Evolutionary conservation across 2,797 vertebrate species (phyloP).

Genomic region (Gadopsis marmoratus): DNA sequence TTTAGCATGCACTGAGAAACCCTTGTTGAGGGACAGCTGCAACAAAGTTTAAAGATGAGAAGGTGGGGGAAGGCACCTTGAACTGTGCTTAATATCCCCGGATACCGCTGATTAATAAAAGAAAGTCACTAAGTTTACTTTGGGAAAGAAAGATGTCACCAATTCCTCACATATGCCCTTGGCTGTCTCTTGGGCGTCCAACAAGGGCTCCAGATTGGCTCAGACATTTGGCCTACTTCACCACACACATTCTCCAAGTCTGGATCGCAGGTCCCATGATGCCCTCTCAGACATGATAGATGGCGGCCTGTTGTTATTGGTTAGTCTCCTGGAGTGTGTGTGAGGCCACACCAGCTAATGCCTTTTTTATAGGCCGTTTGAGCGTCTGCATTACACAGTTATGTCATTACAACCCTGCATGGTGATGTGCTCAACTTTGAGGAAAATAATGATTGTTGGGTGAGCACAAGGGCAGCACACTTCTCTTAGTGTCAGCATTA

Average conservation of each 20-base stretch:
- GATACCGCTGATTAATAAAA: slow-evolving; percentile 11
- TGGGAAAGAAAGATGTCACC: slow-evolving; percentile 24
- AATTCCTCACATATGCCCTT: slow-evolving; percentile 39
- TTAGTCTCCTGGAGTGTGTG: slow-evolving; percentile 37
- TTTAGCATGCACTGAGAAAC: background rate
- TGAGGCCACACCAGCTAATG: slow-evolving; percentile 62
- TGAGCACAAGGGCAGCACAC: slow-evolving; percentile 56
- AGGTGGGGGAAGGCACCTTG: background rate
- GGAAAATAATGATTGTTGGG: slow-evolving; percentile 44
- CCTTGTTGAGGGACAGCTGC: background rate
- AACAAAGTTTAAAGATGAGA: background rate
- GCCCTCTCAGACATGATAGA: slow-evolving; percentile 53
- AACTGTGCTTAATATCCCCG: slow-evolving; percentile 12
- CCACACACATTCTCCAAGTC: slow-evolving; percentile 22
- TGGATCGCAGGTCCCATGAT: slow-evolving; percentile 49
- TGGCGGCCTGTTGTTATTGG: slow-evolving; percentile 36
- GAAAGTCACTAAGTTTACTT: slow-evolving; percentile 19
- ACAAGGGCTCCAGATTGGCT: slow-evolving; percentile 36
- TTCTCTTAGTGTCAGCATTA: slow-evolving; percentile 64
- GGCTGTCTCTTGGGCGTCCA: slow-evolving; percentile 27
- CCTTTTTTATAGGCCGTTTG: slow-evolving; percentile 61
- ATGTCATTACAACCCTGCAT: slow-evolving; percentile 43
- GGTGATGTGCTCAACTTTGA: slow-evolving; percentile 43
- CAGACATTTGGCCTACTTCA: slow-evolving; percentile 32
- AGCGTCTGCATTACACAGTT: slow-evolving; percentile 40